Evolutionary conservation across 1,140 invertebrate species (phyloP), one percentile per base, ranked within the genome.

Genomic region (Cherax quadricarinatus): DNA sequence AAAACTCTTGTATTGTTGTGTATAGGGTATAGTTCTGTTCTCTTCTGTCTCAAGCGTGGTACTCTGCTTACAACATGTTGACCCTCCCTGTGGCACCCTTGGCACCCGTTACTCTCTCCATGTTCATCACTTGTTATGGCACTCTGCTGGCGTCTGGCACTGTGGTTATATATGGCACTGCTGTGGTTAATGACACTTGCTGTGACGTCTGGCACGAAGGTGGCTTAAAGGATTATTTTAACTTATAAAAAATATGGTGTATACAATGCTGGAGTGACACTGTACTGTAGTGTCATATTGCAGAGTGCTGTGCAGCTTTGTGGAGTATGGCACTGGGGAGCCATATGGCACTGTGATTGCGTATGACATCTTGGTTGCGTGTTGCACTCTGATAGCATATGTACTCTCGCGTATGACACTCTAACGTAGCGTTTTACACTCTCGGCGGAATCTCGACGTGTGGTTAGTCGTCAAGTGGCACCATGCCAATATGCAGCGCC

Each of bases 1-100:
- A 87, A 91, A 84, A 91, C 85, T 86, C 75, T 78, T 80, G 90
- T 91, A 80, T 91, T 86, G 90, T 87, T 91, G 90, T 91, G 87
- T 62, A 91, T 91, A 91, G 90, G 57, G 87, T 57, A 91, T 91
- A 91, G 90, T 60, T 78, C 84, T 91, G 90, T 91, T 86, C 90
- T 91, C 78, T 91, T 84, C 90, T 91, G 90, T 81, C 78, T 30
- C 53, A 30, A 14, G 14, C 60, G 62, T 83, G 80, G 80, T 57
- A 41, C 41, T 84, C 41, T 73, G 62, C 88, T 7, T 62, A 49
- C 60, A 60, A 48, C 57, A 24, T 62, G 62, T 49, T 57, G 60
- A 49, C 24, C 48, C 80, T 7, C 88, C 79, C 18, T 80, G 62
- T 60, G 18, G 49, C 80, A 57, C 5, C 30, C 21, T 5, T 73